Conservation (phyloP, 2,888 invertebrate genomes). For the Epinotia ramella region DNA sequence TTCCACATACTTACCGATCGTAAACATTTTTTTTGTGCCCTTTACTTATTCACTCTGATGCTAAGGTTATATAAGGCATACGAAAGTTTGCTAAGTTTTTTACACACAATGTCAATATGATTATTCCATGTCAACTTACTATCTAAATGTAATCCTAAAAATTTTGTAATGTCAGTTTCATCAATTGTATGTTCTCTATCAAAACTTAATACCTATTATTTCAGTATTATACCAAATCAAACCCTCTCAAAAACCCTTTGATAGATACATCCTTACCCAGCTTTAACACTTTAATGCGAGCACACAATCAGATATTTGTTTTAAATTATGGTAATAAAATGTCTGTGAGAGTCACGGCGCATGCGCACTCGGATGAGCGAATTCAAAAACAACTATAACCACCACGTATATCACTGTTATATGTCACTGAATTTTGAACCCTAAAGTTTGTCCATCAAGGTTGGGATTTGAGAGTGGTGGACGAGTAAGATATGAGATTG, state of each 20-base stretch:
- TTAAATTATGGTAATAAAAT: conserved; percentile 87
- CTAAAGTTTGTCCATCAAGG: background rate
- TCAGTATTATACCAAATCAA: conserved; percentile 2
- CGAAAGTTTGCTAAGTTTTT: no score
- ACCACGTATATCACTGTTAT: background rate
- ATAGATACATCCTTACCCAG: conserved; percentile 71
- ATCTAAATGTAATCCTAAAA: no score
- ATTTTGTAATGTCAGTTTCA: no score
- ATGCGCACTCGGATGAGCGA: conserved; percentile 71
- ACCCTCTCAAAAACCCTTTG: conserved; percentile 41
- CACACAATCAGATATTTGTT: conserved; percentile 87
- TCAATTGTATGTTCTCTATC: no score
- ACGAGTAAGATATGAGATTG: conserved; percentile 27
- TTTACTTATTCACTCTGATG: no score
- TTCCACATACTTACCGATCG: no score
- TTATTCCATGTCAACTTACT: no score
- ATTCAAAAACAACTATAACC: conserved; percentile 52
- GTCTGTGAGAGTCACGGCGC: conserved; percentile 84
- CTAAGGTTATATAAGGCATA: no score
- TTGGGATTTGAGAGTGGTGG: conserved; percentile 62
- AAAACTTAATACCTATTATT: background rate
- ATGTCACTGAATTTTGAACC: background rate
- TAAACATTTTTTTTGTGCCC: no score
- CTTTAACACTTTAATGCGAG: conserved; percentile 85
- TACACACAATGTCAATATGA: no score